phyloP scores from a whole-genome alignment of 2,113 vertebrate species.

The Nannospalax galili region DNA sequence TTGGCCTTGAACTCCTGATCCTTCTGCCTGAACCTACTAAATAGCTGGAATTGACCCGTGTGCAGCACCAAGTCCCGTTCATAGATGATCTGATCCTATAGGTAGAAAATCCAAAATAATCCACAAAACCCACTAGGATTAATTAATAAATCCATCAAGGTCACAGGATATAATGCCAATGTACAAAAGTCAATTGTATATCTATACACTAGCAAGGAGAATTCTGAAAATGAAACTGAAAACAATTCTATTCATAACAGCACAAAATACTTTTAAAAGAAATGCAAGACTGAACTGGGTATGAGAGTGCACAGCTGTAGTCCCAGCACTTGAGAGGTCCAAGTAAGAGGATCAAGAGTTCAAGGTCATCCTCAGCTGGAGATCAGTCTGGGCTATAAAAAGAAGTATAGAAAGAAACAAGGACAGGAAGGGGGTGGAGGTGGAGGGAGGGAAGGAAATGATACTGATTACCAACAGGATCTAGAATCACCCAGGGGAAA shows the following conservation, averaged over 20 bases:
- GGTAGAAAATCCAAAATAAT: neutral
- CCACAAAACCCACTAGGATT: neutral
- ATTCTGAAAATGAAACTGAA: slow-evolving; percentile 26
- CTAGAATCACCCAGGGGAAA: neutral
- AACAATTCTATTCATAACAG: neutral
- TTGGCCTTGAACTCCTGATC: neutral
- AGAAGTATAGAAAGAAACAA: neutral
- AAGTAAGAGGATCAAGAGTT: neutral
- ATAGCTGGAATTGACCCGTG: neutral
- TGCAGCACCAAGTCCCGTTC: neutral
- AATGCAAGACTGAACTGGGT: neutral
- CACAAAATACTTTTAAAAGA: slow-evolving; percentile 39
- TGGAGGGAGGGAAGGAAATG: neutral
- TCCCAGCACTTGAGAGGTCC: neutral
- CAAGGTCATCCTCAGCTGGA: neutral
- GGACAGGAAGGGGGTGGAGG: too few relatives aligned
- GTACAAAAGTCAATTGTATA: slow-evolving; percentile 24
- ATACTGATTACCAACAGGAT: neutral
- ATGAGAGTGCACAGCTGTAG: neutral
- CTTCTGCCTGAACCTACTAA: neutral
- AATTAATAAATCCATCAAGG: slow-evolving; percentile 34
- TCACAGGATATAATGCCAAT: neutral
- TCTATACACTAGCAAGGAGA: neutral
- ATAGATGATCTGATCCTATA: neutral
- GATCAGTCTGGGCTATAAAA: too few relatives aligned